phyloP scores from a whole-genome alignment of 2,797 vertebrate species.

The Anguilla marmorata region DNA sequence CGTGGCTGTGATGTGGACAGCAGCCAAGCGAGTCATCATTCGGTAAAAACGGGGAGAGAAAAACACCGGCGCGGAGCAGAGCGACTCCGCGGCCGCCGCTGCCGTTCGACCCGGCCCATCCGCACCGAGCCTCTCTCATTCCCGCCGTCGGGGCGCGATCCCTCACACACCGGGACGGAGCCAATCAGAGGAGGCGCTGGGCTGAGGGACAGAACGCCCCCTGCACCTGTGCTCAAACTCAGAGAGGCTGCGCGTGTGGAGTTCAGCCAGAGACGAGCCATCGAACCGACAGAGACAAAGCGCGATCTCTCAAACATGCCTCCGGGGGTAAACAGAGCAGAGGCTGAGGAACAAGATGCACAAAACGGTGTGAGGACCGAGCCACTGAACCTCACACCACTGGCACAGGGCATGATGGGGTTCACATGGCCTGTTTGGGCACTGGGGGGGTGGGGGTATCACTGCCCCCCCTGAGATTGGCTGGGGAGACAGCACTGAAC shows the following conservation, averaged over 20 bases:
- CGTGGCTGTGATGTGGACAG: conserved; percentile 3
- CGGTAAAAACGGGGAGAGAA: neutral
- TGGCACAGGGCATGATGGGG: neutral
- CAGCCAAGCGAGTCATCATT: conserved; percentile 13
- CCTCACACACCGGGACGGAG: neutral
- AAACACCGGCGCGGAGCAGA: neutral
- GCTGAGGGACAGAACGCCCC: neutral
- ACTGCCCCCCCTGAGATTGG: neutral
- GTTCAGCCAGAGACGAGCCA: too few species aligned
- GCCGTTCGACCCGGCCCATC: neutral
- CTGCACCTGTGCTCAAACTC: neutral
- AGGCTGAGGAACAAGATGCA: neutral
- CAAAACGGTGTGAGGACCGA: too few species aligned
- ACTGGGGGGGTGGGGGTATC: neutral
- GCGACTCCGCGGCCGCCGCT: neutral
- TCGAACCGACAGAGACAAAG: too few species aligned
- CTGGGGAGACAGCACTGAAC: neutral
- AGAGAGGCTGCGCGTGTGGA: neutral
- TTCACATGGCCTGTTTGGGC: neutral
- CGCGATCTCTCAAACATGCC: neutral
- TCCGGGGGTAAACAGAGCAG: neutral
- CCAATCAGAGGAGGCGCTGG: neutral
- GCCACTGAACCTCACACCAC: too few species aligned
- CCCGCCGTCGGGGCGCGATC: neutral
- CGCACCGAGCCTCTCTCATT: neutral